Percentiles rank a stretch among this genome's conserved stretches.
phyloP scores from a whole-genome alignment of 1,140 invertebrate species.

The Heliothis subflexa region DNA sequence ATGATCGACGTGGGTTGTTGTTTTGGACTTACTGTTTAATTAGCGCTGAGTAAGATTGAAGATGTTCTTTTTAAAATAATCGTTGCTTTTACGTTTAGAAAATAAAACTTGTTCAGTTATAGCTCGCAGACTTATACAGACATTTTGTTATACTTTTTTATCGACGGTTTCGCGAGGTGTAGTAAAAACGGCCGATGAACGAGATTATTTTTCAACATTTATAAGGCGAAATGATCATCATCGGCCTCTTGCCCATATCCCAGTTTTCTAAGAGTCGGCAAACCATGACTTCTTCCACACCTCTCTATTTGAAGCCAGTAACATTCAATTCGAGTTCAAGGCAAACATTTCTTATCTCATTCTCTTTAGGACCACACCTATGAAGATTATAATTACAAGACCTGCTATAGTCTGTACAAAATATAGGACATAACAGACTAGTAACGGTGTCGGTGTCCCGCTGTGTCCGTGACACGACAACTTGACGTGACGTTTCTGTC shows the following conservation, averaged over 20 bases:
- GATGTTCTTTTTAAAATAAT: not conserved
- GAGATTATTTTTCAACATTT: too few relatives aligned
- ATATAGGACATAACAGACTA: slow-evolving; percentile 3
- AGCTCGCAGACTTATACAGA: too few relatives aligned
- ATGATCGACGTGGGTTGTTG: not conserved
- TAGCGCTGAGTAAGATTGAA: not conserved
- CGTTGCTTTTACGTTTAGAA: not conserved
- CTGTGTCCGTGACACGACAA: slow-evolving; percentile 30
- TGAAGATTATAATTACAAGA: not conserved
- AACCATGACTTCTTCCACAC: too few relatives aligned
- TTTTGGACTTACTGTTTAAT: not conserved
- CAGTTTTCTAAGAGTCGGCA: too few relatives aligned
- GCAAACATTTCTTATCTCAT: too few relatives aligned
- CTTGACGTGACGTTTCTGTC: slow-evolving; percentile 12
- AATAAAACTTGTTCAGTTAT: not conserved
- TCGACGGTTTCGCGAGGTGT: too few relatives aligned
- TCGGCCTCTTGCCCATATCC: too few relatives aligned
- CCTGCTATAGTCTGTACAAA: not conserved
- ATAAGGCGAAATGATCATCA: too few relatives aligned
- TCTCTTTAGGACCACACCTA: not conserved
- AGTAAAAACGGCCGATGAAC: too few relatives aligned
- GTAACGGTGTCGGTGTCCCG: slow-evolving; percentile 28
- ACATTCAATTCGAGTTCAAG: too few relatives aligned
- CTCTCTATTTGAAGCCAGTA: too few relatives aligned
- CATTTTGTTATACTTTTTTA: too few relatives aligned